Evolutionary conservation across 2,888 invertebrate species (phyloP).

Genomic region (Ceramica pisi): DNA sequence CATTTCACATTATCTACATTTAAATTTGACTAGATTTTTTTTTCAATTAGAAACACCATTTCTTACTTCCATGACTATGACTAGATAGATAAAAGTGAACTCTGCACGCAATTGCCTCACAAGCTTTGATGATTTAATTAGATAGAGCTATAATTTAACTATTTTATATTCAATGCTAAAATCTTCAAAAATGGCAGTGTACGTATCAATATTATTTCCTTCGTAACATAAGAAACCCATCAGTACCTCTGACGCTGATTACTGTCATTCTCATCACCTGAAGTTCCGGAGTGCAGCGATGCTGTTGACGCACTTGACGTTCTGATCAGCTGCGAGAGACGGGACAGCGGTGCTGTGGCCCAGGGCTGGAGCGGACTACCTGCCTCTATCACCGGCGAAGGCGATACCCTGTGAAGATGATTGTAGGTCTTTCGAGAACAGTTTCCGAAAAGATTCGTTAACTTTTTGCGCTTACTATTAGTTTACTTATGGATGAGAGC

Average conservation of each 20-base stretch:
- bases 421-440: neutral
- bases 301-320: constrained; percentile 81
- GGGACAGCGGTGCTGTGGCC: constrained; percentile 86
- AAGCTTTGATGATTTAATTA: neutral
- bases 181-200: constrained; percentile 50
- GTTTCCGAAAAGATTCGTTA: neutral
- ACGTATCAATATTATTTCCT: constrained; percentile 8
- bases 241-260: constrained; percentile 72
- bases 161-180: constrained; percentile 12
- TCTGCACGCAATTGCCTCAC: constrained; percentile 1
- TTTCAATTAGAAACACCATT: constrained; percentile 29
- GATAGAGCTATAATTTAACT: neutral
- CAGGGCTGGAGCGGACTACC: constrained; percentile 86
- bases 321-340: constrained; percentile 82
- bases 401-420: constrained; percentile 80
- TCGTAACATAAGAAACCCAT: neutral
- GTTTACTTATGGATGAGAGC: too few relatives aligned
- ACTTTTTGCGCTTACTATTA: too few relatives aligned
- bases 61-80: neutral
- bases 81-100: neutral
- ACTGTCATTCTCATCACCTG: constrained; percentile 71
- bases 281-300: constrained; percentile 77
- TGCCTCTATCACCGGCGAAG: constrained; percentile 72
- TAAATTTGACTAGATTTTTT: constrained; percentile 16
- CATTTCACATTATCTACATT: neutral